Percentiles rank a stretch among this genome's conserved stretches.
phyloP scores from a whole-genome alignment of 2,888 invertebrate genomes.

The Drosophila limbata region DNA sequence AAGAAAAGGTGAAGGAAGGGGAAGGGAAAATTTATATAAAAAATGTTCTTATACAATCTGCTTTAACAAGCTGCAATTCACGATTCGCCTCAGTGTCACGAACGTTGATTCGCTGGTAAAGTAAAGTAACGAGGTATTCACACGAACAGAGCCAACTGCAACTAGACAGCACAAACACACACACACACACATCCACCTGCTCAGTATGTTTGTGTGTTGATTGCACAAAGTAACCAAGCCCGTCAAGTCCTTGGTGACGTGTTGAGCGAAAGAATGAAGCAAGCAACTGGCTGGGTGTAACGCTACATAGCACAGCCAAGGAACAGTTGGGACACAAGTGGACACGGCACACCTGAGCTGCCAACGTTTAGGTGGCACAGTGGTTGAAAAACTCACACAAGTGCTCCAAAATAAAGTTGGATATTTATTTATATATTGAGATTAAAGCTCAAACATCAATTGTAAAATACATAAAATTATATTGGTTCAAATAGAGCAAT shows the following conservation, averaged over 20 bases:
- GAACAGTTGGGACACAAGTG: constrained; percentile 21
- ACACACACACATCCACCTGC: constrained; percentile 4
- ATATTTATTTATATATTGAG: not conserved
- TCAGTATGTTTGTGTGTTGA: constrained; percentile 41
- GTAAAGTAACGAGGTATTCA: constrained; percentile 58
- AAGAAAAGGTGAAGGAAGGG: not conserved
- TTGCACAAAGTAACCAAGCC: constrained; percentile 71
- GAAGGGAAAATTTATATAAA: constrained; percentile 38
- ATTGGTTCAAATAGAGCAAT: not conserved
- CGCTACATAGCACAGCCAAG: constrained; percentile 27
- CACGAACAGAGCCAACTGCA: constrained; percentile 40
- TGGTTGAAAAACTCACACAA: not conserved
- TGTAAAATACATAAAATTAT: not conserved
- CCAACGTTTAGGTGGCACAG: constrained; percentile 25
- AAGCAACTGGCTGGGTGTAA: constrained; percentile 50
- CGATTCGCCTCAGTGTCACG: constrained; percentile 38
- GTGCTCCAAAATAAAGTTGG: not conserved
- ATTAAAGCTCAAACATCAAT: too few relatives aligned
- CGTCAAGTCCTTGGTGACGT: constrained; percentile 78
- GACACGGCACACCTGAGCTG: constrained; percentile 51
- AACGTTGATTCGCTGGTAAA: constrained; percentile 40
- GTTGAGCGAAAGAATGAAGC: constrained; percentile 70
- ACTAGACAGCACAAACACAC: constrained; percentile 11
- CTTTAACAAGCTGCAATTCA: constrained; percentile 56
- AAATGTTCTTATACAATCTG: constrained; percentile 49